phyloP scores from a whole-genome alignment of 2,797 vertebrate species.

The Poeciliopsis turneri region DNA sequence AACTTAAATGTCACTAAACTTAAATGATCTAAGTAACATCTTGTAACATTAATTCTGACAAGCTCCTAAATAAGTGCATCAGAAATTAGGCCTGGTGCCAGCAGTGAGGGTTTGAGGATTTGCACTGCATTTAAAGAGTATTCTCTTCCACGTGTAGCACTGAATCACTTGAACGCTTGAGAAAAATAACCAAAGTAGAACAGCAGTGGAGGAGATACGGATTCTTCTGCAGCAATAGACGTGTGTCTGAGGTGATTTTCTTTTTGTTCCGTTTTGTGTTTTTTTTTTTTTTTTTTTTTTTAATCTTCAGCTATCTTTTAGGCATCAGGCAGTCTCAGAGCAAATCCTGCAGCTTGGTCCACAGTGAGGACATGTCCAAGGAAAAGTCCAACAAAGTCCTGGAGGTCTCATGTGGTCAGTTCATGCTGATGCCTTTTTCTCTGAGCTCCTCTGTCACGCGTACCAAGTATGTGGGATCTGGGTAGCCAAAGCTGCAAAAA shows the following conservation, averaged over 20 bases:
- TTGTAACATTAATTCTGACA: slow-evolving; percentile 57
- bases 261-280: background rate
- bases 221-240: slow-evolving; percentile 67
- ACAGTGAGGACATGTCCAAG: slow-evolving; percentile 39
- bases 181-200: slow-evolving; percentile 51
- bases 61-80: slow-evolving; percentile 58
- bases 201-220: slow-evolving; percentile 45
- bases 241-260: slow-evolving; percentile 55
- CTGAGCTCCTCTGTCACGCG: slow-evolving; percentile 93
- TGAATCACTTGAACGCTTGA: slow-evolving; percentile 60
- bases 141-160: slow-evolving; percentile 64
- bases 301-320: slow-evolving; percentile 40
- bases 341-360: slow-evolving; percentile 58
- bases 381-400: slow-evolving; percentile 56
- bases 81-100: slow-evolving; percentile 56
- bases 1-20: slow-evolving; percentile 56
- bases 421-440: slow-evolving; percentile 91
- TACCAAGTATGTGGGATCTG: slow-evolving; percentile 93
- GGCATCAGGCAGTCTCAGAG: slow-evolving; percentile 49
- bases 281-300: background rate
- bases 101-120: slow-evolving; percentile 57
- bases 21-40: slow-evolving; percentile 62
- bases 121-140: slow-evolving; percentile 65
- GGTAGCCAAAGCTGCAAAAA: slow-evolving; percentile 90
- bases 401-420: slow-evolving; percentile 78